Base-by-base conservation (phyloP, 1,140 invertebrate genomes). In the Panagrolaimus sp. region DNA sequence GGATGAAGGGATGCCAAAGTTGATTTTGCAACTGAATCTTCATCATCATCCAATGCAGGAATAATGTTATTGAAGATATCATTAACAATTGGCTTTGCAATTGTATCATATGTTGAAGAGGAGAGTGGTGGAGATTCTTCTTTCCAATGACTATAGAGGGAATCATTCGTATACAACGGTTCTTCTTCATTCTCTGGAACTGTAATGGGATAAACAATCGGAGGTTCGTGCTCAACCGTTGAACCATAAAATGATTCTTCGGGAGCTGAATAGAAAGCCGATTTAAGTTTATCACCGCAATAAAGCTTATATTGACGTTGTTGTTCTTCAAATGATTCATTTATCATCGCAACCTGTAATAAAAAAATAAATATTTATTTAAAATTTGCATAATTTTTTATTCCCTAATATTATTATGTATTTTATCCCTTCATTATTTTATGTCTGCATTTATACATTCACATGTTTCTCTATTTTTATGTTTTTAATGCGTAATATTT, bases 281-380 rank as follows among this genome's bases (percentile, higher is more conserved):
- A 25, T 27, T 57, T 57, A 20, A 57, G 51, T 27, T 57, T 20
- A 57, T 57, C 51, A 57, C 51, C 51, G 51, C 27, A 57, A 27
- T 57, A 57, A 20, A 57, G 20, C 20, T 20, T 25, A 27, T 57
- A 57, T 57, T 57, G 51, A 25, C 51, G 51, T 57, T 57, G 51
- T 57, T 57, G 51, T 27, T 57, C 51, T 57, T 57, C 51, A 27
- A 57, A 57, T 27, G 51, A 57, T 8, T 57, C 51, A 57, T 57
- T 57, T 20, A 57, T 57, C 51, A 57, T 57, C 20, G 51, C 51
- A 11, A 57, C 51, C 51, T 57, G 51, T 11, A 57, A 38, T 38
- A 4, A 38, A 38, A 38, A n/a, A n/a, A n/a, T n/a, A n/a, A 38
- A 38, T 38, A 7, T 38, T 38, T 38, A 7, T 38, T 38, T 38